Conservation (phyloP, 92 coral and sea anemone genomes). For the Porites evermanni region DNA sequence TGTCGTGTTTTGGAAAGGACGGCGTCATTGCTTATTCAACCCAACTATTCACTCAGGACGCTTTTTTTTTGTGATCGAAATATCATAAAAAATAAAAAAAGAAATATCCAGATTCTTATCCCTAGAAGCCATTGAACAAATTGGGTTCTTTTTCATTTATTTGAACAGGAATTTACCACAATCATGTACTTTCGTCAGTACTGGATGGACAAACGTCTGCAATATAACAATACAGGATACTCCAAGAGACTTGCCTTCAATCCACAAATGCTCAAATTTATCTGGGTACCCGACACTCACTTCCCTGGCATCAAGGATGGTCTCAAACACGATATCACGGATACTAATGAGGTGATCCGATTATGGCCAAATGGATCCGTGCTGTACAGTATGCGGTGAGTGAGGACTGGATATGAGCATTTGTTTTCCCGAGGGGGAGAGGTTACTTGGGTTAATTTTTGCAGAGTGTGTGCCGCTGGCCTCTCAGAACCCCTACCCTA, state of each 20-base stretch:
- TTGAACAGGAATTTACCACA: slow-evolving; percentile 82
- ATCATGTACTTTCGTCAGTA: slow-evolving; percentile 93
- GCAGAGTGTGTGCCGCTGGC: no score
- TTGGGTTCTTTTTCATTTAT: not conserved
- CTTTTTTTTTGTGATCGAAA: no score
- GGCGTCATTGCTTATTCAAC: no score
- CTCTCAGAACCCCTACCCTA: no score
- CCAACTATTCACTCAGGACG: no score
- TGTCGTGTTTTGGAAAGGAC: no score
- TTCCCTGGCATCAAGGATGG: slow-evolving; percentile 92
- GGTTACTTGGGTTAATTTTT: no score
- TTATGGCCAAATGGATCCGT: slow-evolving; percentile 85
- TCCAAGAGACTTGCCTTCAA: slow-evolving; percentile 84
- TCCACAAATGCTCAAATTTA: slow-evolving; percentile 81
- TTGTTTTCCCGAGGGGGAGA: no score
- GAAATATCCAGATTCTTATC: no score
- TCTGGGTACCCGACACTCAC: slow-evolving; percentile 95
- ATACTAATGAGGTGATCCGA: slow-evolving; percentile 81
- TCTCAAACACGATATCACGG: slow-evolving; percentile 73
- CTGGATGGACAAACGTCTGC: slow-evolving; percentile 86
- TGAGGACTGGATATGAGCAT: not conserved
- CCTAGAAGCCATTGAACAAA: no score
- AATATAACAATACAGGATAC: slow-evolving; percentile 66
- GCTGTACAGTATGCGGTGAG: slow-evolving; percentile 88
- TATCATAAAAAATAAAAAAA: no score